A percentile compares a stretch with the other conserved stretches of the same genome.
These are phyloP conservation scores for Saccopteryx leptura DNA, from an alignment of 2,113 vertebrate species.

Conservation along the genomic window DNA sequence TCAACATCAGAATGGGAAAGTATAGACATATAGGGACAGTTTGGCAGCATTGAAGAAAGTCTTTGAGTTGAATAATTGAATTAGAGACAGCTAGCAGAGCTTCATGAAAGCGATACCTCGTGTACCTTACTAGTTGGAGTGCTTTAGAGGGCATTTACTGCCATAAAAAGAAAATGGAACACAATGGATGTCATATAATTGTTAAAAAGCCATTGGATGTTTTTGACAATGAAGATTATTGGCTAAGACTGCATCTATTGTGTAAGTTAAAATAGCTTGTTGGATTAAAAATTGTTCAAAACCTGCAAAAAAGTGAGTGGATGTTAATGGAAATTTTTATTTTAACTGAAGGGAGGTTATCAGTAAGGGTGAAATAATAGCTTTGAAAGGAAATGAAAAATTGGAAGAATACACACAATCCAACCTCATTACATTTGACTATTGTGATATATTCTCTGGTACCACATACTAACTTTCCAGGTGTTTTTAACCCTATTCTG, in stretches of 20 bases:
- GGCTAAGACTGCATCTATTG: constrained; percentile 80
- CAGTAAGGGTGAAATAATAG: constrained; percentile 81
- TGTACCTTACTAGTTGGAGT: constrained; percentile 74
- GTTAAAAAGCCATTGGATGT: constrained; percentile 81
- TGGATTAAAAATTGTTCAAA: constrained; percentile 84
- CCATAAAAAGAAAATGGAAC: constrained; percentile 70
- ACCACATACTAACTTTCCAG: constrained; percentile 69
- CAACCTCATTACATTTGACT: constrained; percentile 78
- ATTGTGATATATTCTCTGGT: constrained; percentile 67
- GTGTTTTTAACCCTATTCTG: constrained; percentile 74
- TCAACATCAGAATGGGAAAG: constrained; percentile 56
- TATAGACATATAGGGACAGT: constrained; percentile 5
- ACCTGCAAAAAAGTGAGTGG: constrained; percentile 80
- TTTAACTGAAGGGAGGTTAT: constrained; percentile 81
- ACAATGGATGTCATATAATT: constrained; percentile 78
- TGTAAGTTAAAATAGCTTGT: constrained; percentile 82
- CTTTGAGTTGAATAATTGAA: constrained; percentile 80
- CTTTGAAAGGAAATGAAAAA: constrained; percentile 80
- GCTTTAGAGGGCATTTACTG: constrained; percentile 76
- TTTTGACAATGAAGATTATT: constrained; percentile 83
- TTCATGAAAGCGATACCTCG: constrained; percentile 76
- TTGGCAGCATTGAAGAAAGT: constrained; percentile 59
- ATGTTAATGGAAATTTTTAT: constrained; percentile 80
- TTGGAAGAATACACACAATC: constrained; percentile 70
- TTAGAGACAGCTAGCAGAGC: constrained; percentile 70